Conservation (phyloP, 1,140 invertebrate genomes). For the Bombus pyrosoma region DNA sequence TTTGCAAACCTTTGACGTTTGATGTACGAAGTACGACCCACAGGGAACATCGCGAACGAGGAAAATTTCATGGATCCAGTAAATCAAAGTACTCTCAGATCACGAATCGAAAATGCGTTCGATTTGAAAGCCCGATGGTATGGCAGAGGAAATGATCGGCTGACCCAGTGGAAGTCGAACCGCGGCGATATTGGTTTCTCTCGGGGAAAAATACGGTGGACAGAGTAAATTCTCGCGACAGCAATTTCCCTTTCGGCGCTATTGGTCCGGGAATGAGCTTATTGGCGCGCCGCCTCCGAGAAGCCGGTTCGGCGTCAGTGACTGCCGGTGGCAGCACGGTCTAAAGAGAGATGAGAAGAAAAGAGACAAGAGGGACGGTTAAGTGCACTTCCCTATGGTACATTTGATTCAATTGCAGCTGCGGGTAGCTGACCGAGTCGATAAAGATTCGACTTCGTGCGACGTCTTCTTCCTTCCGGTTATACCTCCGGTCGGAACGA, state of each 20-base stretch:
- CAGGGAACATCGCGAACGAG: neutral
- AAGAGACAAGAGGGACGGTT: conserved; percentile 70
- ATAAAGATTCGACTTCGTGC: conserved; percentile 42
- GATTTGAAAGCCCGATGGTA: neutral
- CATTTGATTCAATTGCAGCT: conserved; percentile 74
- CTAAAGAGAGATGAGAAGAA: conserved; percentile 64
- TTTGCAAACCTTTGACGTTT: too few relatives aligned
- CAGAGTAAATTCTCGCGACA: conserved; percentile 52
- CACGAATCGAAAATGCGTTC: neutral
- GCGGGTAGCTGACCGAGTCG: conserved; percentile 60
- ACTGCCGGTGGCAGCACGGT: conserved; percentile 3
- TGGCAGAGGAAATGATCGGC: neutral
- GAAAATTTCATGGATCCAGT: neutral
- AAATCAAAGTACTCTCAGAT: neutral
- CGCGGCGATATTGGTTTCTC: conserved; percentile 55
- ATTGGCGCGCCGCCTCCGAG: conserved; percentile 51
- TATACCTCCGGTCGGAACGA: neutral
- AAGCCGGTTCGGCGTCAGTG: conserved; percentile 20
- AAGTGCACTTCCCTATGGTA: conserved; percentile 71
- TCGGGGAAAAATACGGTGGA: conserved; percentile 12
- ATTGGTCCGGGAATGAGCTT: conserved; percentile 29
- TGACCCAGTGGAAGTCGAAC: neutral
- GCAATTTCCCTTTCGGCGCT: conserved; percentile 20
- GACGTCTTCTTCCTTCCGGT: neutral
- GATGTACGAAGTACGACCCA: neutral